Base-by-base conservation (phyloP, 2,888 invertebrate species). In the Galeruca laticollis region DNA sequence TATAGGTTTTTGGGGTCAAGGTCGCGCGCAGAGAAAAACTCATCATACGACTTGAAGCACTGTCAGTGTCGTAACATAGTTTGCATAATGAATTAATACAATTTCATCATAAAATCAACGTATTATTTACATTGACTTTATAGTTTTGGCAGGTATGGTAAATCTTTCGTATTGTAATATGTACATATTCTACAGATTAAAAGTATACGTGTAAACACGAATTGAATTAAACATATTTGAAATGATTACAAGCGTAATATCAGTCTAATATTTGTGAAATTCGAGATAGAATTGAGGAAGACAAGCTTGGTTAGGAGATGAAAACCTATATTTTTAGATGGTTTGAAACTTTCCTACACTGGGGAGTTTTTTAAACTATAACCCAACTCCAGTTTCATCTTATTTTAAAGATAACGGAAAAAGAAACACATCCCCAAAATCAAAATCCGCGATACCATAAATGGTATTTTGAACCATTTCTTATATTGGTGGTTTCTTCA, bases 11-110 rank as follows among this genome's bases (percentile, higher is more conserved):
- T 47, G 61, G 13, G 61, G 61, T 61, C 61, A 61, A 61, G 61
- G 61, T 35, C 31, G 49, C 13, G n/a, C 60, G 26, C 47, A 26
- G 60, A 60, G 47, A 60, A 60, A 10, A 49, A 49, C 15, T 49
- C 60, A 31, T 40, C 40, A n/a, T 40, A 40, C 40, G 18, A 57
- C 51, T 15, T 51, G 33, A 31, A 49, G 18, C 20, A 51, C 31
- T 47, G 60, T 51, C 13, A 20, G 51, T 61, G 47, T 33, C 51
- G 61, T 35, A 51, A 61, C 35, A 26, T 4, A 31, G 51, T 61
- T 61, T 61, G n/a, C 49, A 61, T 61, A 61, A 61, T 26, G 43
- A 60, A 57, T 35, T 51, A 60, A 60, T 43, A 43, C 43, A 47
- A 10, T 60, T 21, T 60, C 47, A 31, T 60, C 60, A 47, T 15